Percentiles rank a stretch among this genome's conserved stretches.
These are phyloP conservation scores for Erpornis zantholeuca DNA, from an alignment of 2,113 vertebrate species.

Conservation along the genomic window DNA sequence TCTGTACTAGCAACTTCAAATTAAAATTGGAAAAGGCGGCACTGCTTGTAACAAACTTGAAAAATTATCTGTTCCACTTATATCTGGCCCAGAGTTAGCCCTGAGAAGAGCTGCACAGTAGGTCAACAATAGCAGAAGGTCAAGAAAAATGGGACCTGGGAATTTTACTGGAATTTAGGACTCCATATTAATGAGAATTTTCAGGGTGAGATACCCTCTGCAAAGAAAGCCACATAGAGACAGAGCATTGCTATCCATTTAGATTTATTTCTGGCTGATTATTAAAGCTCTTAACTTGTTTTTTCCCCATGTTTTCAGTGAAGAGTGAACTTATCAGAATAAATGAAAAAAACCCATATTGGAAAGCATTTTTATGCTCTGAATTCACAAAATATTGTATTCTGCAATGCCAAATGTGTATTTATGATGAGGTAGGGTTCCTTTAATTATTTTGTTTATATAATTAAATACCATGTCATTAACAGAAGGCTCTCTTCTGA, in stretches of 20 bases:
- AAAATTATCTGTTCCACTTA: not conserved
- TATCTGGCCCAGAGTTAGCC: not conserved
- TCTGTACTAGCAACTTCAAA: not conserved
- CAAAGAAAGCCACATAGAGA: not conserved
- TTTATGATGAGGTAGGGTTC: not conserved
- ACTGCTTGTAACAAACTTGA: not conserved
- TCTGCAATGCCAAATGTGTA: not conserved
- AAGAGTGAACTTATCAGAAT: not conserved
- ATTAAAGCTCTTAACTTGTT: not conserved
- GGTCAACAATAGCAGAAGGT: not conserved
- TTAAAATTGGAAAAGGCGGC: not conserved
- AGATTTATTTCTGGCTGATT: conserved; percentile 25
- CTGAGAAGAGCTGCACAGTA: not conserved
- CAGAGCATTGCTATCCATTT: not conserved
- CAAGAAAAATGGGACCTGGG: not conserved
- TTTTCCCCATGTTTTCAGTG: conserved; percentile 1
- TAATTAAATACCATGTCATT: not conserved
- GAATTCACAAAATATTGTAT: not conserved
- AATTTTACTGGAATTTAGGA: conserved; percentile 29
- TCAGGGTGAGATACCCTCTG: not conserved
- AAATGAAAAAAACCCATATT: not conserved
- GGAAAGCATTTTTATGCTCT: not conserved
- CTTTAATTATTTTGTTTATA: not conserved
- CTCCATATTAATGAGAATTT: conserved; percentile 15
- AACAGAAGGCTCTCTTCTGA: not conserved